phyloP scores from a whole-genome alignment of 2,888 invertebrate species.

The Galeruca laticollis region DNA sequence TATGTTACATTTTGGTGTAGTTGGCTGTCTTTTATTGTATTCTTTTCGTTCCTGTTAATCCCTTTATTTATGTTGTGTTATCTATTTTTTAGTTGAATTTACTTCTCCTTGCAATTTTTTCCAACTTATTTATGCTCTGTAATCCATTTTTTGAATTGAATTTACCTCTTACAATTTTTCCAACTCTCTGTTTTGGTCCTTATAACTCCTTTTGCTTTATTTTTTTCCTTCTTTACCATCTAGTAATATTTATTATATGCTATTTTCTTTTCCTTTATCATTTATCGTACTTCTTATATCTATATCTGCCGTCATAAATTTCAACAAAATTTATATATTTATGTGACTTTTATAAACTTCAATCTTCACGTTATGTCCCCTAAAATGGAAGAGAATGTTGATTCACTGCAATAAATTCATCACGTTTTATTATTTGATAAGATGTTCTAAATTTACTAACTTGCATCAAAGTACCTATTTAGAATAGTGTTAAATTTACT shows the following conservation, averaged over 20 bases:
- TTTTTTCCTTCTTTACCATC: too few species aligned
- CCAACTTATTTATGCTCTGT: too few species aligned
- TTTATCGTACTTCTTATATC: not conserved
- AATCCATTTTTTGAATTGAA: too few species aligned
- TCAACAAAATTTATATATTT: not conserved
- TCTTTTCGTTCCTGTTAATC: too few species aligned
- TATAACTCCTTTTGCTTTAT: too few species aligned
- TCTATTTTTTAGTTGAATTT: too few species aligned
- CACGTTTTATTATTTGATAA: not conserved
- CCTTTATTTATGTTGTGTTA: too few species aligned
- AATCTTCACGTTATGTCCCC: not conserved
- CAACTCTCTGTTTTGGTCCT: too few species aligned
- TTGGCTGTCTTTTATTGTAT: too few species aligned
- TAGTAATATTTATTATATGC: not conserved
- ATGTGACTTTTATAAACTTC: not conserved
- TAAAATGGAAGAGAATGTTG: not conserved
- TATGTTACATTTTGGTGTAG: too few species aligned
- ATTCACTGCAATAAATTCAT: not conserved
- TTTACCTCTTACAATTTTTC: too few species aligned
- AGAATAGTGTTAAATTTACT: not conserved
- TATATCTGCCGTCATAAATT: not conserved
- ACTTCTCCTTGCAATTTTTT: too few species aligned
- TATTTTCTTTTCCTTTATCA: not conserved
- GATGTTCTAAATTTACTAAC: not conserved
- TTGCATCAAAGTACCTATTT: not conserved